Percentiles rank a stretch among this genome's conserved stretches.
Evolutionary conservation across 2,797 vertebrate species (phyloP).

Genomic region (Allobates femoralis): DNA sequence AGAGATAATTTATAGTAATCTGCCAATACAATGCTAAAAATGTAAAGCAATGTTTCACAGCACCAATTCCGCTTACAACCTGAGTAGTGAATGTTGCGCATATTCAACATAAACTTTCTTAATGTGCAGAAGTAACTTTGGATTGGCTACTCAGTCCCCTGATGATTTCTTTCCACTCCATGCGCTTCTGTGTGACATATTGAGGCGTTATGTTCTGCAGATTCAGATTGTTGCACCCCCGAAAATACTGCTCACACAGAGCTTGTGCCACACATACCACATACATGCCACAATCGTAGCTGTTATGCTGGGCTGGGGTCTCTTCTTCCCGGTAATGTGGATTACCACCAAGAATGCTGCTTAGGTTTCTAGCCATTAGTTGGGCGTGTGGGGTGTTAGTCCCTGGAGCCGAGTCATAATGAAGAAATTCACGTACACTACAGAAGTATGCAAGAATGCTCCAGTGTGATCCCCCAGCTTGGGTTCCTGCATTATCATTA

Average conservation of each 20-base stretch:
- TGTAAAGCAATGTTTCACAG: background rate
- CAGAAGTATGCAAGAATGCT: conserved; percentile 90
- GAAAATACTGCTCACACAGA: conserved; percentile 82
- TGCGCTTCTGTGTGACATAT: conserved; percentile 89
- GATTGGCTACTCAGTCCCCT: conserved; percentile 22
- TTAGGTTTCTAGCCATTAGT: conserved; percentile 86
- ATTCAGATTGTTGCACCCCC: conserved; percentile 75
- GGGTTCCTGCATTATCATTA: conserved; percentile 92
- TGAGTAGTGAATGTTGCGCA: background rate
- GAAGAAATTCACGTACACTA: conserved; percentile 83
- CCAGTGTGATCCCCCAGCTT: conserved; percentile 94
- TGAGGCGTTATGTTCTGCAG: conserved; percentile 86
- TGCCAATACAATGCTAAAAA: too few relatives aligned
- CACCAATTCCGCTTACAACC: background rate
- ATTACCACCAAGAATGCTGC: conserved; percentile 81
- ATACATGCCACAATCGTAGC: conserved; percentile 99
- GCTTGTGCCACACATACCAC: conserved; percentile 92
- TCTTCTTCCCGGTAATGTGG: conserved; percentile 85
- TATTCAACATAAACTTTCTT: background rate
- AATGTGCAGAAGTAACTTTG: background rate
- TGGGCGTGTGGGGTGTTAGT: conserved; percentile 87
- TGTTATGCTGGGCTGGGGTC: conserved; percentile 93
- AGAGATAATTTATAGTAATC: background rate
- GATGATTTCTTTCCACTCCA: conserved; percentile 88
- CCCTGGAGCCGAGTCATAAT: conserved; percentile 93